These are phyloP conservation scores for Gallinago undulata DNA, from an alignment of 2,113 vertebrate species.

Conservation along the genomic window DNA sequence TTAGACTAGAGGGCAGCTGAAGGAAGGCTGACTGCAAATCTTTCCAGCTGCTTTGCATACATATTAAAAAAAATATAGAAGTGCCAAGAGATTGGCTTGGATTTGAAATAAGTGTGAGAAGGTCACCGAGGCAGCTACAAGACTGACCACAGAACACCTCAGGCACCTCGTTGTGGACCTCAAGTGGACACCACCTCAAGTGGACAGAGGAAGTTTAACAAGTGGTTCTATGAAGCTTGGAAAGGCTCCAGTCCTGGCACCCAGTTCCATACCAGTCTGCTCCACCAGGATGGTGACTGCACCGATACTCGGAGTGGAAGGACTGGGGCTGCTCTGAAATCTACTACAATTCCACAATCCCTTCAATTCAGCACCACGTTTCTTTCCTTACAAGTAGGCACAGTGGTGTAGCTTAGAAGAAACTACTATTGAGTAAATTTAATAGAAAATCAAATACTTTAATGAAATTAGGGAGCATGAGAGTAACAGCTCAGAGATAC, in stretches of 20 bases:
- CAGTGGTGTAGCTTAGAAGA: conserved; percentile 17
- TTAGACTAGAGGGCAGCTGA: not conserved
- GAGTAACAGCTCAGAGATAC: conserved; percentile 55
- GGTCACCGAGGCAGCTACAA: not conserved
- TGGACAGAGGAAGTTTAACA: fast-evolving
- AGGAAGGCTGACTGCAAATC: not conserved
- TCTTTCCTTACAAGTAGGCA: not conserved
- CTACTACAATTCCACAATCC: not conserved
- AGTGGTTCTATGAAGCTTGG: not conserved
- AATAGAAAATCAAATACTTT: conserved; percentile 70
- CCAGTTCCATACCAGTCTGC: fast-evolving
- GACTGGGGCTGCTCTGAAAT: not conserved
- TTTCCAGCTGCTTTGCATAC: not conserved
- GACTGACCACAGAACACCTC: not conserved
- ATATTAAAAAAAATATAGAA: not conserved
- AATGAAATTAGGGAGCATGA: conserved; percentile 56
- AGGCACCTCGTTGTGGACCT: fast-evolving
- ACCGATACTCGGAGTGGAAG: fast-evolving
- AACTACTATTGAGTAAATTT: not conserved
- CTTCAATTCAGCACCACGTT: not conserved
- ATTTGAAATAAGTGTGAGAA: not conserved
- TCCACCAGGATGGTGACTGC: fast-evolving
- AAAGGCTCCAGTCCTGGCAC: too few species aligned
- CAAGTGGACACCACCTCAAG: fast-evolving
- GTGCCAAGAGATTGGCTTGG: not conserved